Percentiles rank a stretch among this genome's conserved stretches.
These are phyloP conservation scores for Phasianus colchicus DNA, from an alignment of 2,113 vertebrate genomes.

Conservation along the genomic window DNA sequence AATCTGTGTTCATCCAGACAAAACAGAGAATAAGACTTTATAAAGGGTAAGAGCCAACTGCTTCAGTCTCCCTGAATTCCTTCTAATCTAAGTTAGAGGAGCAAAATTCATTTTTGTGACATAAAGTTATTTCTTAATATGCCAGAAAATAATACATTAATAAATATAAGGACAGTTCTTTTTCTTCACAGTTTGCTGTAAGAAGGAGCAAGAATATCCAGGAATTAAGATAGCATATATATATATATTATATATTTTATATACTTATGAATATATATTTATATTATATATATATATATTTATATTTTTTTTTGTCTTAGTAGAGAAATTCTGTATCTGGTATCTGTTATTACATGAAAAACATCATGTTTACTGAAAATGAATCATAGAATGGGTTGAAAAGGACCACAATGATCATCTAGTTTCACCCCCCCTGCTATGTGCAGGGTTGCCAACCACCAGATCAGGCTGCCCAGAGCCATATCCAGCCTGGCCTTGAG, in stretches of 20 bases:
- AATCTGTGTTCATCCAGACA: background rate
- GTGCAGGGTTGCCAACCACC: too few relatives aligned
- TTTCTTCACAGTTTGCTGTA: background rate
- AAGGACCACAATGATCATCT: too few relatives aligned
- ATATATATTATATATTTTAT: background rate
- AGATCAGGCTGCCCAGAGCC: too few relatives aligned
- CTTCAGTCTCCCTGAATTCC: background rate
- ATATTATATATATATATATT: too few relatives aligned
- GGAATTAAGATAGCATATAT: background rate
- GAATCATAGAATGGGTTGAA: too few relatives aligned
- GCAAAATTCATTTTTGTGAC: background rate
- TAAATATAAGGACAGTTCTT: background rate
- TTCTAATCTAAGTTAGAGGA: background rate
- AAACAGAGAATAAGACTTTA: background rate
- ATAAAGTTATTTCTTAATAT: background rate
- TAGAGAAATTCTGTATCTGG: background rate
- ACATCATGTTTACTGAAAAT: background rate
- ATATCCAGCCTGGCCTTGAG: too few relatives aligned
- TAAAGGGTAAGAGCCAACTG: background rate
- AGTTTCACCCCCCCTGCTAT: too few relatives aligned
- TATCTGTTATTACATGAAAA: background rate
- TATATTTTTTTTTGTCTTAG: background rate
- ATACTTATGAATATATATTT: too few relatives aligned
- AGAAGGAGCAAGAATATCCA: background rate
- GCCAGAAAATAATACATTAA: background rate